phyloP scores from a whole-genome alignment of 2,113 vertebrate genomes.

The Stomatorhinus ivindoensis region DNA sequence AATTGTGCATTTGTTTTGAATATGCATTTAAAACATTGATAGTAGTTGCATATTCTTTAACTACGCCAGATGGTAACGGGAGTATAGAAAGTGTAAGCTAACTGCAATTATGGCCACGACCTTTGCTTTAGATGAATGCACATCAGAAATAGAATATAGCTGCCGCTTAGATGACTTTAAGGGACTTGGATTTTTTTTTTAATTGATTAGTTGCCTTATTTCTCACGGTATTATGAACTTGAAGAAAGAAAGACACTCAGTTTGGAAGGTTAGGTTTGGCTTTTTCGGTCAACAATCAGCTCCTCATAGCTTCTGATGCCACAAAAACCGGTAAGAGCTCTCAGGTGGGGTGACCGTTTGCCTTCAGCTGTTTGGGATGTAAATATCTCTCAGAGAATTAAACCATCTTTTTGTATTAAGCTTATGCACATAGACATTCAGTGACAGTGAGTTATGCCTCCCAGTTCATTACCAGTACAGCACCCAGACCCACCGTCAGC shows the following conservation, averaged over 20 bases:
- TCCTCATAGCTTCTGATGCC: conserved; percentile 68
- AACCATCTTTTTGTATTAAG: no score
- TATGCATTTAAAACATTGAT: background rate
- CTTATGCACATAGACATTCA: no score
- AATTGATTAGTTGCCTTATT: conserved; percentile 78
- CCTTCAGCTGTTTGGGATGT: no score
- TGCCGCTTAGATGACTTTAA: conserved; percentile 39
- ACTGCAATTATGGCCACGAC: background rate
- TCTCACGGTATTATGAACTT: conserved; percentile 75
- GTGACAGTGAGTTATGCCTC: conserved; percentile 75
- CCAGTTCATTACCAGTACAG: conserved; percentile 59
- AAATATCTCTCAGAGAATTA: no score
- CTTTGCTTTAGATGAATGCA: background rate
- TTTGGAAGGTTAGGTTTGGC: conserved; percentile 65
- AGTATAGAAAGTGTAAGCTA: background rate
- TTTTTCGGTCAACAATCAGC: conserved; percentile 56
- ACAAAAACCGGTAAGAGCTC: conserved; percentile 76
- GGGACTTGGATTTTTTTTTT: no score
- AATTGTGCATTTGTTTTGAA: background rate
- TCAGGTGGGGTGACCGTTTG: conserved; percentile 59
- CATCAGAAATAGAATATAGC: background rate
- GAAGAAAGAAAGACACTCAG: conserved; percentile 68
- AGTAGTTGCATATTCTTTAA: background rate
- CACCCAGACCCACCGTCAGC: conserved; percentile 59
- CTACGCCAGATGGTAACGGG: background rate